A percentile compares a stretch with the other conserved stretches of the same genome.
Evolutionary conservation across 2,113 vertebrate genomes (phyloP).

Genomic region (Scytalopus superciliaris): DNA sequence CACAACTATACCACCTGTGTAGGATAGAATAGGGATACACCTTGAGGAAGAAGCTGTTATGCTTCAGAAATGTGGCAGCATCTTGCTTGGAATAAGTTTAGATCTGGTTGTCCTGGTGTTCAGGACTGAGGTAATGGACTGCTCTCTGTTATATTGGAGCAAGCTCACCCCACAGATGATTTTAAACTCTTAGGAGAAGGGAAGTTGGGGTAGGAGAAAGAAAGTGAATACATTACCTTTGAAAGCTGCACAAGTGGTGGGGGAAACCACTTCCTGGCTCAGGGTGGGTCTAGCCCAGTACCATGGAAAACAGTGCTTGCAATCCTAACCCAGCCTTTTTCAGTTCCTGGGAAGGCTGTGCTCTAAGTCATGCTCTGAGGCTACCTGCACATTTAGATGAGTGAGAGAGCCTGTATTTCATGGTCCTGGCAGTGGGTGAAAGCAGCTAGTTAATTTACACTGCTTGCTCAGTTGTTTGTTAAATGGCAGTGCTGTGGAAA

Average conservation of each 20-base stretch:
- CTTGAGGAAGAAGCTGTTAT: background rate
- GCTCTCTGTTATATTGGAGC: background rate
- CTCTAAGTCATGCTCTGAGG: background rate
- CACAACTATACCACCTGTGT: background rate
- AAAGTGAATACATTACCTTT: background rate
- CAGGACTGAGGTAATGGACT: background rate
- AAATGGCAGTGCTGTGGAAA: conserved; percentile 31
- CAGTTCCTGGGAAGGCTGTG: background rate
- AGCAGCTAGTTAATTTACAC: conserved; percentile 42
- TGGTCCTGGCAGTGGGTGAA: background rate
- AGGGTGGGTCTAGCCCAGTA: background rate
- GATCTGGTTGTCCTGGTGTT: background rate
- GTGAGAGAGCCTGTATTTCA: background rate
- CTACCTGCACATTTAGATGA: background rate
- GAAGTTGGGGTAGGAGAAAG: background rate
- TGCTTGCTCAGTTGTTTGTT: conserved; percentile 38
- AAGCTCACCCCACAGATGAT: background rate
- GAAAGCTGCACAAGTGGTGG: background rate
- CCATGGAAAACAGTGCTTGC: background rate
- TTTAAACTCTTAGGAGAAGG: background rate
- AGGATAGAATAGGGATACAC: background rate
- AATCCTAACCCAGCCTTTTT: background rate
- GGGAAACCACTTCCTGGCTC: background rate
- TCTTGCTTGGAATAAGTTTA: background rate
- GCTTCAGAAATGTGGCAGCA: background rate